phyloP scores from a whole-genome alignment of 2,113 vertebrate species.

The Ranitomeya variabilis region DNA sequence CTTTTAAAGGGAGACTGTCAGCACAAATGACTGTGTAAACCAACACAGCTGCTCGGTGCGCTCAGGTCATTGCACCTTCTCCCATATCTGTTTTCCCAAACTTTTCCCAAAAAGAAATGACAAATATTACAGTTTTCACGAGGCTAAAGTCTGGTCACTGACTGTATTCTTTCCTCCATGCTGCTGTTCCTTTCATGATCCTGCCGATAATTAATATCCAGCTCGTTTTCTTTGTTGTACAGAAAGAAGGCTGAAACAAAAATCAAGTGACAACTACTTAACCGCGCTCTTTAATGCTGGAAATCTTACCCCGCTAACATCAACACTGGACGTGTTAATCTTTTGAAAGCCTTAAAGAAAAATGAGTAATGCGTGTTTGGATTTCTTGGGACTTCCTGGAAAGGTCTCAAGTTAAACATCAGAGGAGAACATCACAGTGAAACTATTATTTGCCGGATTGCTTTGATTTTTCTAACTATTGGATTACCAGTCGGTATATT shows the following conservation, averaged over 20 bases:
- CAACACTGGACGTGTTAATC: neutral
- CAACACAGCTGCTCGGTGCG: too few relatives aligned
- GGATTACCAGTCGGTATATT: neutral
- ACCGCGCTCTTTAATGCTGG: neutral
- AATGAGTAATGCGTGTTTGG: neutral
- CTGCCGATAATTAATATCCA: neutral
- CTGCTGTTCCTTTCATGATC: neutral
- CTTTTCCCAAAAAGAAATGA: neutral
- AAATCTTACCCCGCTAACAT: neutral
- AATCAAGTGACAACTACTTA: too few relatives aligned
- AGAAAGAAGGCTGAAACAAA: neutral
- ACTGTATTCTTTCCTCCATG: neutral
- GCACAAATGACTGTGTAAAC: too few relatives aligned
- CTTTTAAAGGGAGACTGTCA: too few relatives aligned
- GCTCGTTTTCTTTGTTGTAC: neutral
- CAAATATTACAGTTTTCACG: neutral
- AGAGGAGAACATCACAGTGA: neutral
- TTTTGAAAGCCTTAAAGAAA: neutral
- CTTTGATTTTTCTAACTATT: neutral
- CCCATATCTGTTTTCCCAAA: too few relatives aligned
- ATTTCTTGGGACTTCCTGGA: neutral
- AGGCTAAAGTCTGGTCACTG: neutral
- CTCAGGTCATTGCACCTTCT: too few relatives aligned
- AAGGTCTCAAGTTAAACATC: slow-evolving; percentile 2
- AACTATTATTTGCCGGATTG: slow-evolving; percentile 2